Evolutionary conservation across 2,888 invertebrate genomes (phyloP), one percentile per base, ranked within the genome.

Genomic region (Clusia tigrina): DNA sequence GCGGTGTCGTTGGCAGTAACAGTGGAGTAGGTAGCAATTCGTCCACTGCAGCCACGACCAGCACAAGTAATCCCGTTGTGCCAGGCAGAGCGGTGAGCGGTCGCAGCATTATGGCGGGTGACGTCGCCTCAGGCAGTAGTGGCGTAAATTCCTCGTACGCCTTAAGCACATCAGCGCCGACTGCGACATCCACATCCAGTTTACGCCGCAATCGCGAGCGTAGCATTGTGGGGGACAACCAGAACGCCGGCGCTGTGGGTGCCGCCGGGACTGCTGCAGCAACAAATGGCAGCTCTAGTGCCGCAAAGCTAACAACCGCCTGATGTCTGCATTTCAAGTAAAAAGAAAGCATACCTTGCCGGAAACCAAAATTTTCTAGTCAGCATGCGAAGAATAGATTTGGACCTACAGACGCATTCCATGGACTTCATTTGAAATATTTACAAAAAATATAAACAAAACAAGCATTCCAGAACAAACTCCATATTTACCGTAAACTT

Each of bases 111-210:
- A 65, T 72, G 61, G 54, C 60, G 17, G 70, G 70, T 20, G 71
- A 70, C 42, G 66, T 69, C 54, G 64, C 67, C 20, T 2, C 20
- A 20, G 54, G 54, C 23, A 69, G 62, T 59, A 65, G 63, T 54
- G 63, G 67, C 53, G 60, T 68, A 62, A 63, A 65, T 42, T 59
- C 67, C 18, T 64, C 66, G 42, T 68, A 61, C 42, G 74, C 81
- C 0, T 58, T 81, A 48, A 81, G 82, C 68, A 79, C 78, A 1
- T 82, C 82, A 26, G 81, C 81, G 2, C 82, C 81, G 1, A 74
- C 76, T 55, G 76, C 78, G 32, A 77, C 78, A 54, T 78, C 81
- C 17, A 78, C 80, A 0, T 54, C 80, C 62, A 77, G 80, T 2
- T 75, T 81, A 5, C 71, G 74, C 55, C 70, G 70, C 38, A 26